Evolutionary conservation across 2,113 vertebrate species (phyloP).

Genomic region (Brachyhypopomus occidentalis): DNA sequence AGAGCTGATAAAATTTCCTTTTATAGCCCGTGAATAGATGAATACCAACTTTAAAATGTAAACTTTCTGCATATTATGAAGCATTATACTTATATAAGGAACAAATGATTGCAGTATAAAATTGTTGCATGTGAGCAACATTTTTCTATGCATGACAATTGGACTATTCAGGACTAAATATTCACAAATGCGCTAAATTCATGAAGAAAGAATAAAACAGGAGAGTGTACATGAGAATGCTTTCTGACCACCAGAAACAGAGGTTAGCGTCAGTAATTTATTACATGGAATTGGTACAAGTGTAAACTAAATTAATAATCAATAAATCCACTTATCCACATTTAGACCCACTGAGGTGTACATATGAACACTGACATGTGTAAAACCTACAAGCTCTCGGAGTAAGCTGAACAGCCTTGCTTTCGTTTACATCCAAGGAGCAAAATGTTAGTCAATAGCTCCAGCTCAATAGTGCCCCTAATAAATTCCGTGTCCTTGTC

Average conservation of each 20-base stretch:
- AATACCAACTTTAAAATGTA: conserved; percentile 16
- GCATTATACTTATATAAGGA: conserved; percentile 11
- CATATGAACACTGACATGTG: neutral
- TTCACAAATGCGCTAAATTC: conserved; percentile 34
- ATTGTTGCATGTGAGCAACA: conserved; percentile 2
- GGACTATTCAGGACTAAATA: conserved; percentile 11
- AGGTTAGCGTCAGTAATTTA: neutral
- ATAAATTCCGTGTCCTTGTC: conserved; percentile 3
- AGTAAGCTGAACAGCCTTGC: neutral
- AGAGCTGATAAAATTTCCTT: conserved; percentile 18
- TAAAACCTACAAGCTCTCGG: neutral
- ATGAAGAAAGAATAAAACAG: neutral
- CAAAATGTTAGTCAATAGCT: neutral
- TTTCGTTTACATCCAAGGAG: neutral
- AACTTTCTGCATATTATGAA: conserved; percentile 10
- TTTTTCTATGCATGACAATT: conserved; percentile 8
- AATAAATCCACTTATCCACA: neutral
- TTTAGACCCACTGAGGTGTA: neutral
- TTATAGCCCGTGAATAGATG: neutral
- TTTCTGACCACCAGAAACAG: neutral
- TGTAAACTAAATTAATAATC: neutral
- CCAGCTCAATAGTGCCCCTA: neutral
- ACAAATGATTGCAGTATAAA: neutral
- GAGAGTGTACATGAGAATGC: neutral
- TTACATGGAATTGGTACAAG: neutral